Evolutionary conservation across 2,888 invertebrate species (phyloP), one percentile per base, ranked within the genome.

Genomic region (Agonopterix subpropinquella): DNA sequence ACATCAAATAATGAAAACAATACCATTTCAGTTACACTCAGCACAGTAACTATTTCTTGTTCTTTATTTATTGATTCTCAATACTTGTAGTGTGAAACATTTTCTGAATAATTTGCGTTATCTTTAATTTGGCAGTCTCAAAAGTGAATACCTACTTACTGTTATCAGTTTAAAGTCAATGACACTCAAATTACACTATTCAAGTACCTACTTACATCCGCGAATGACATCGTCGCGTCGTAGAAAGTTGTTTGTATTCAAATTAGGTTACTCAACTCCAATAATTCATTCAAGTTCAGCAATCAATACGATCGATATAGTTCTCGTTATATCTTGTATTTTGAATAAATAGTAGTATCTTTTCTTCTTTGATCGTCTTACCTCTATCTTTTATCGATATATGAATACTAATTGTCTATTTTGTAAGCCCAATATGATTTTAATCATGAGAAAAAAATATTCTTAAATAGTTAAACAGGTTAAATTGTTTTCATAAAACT

Each of bases 161-260:
- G 11, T 52, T 52, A 52, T 52, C 52, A 49, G 44, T 2, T 45
- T 58, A 57, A 60, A 62, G 73, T 73, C 73, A 71, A 64, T 65
- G 72, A 69, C 73, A 61, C 62, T 61, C 15, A 45, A 42, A 48
- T 44, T 47, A 45, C 41, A 52, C 39, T 46, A 41, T 50, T 44
- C 45, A 46, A 56, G 52, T 52, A 64, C 67, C 62, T 62, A 60
- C 13, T 64, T 60, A 61, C 62, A 65, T 65, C 62, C 60, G 57
- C 53, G 53, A 64, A 55, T 62, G 57, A 65, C 61, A 61, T 59
- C 58, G 52, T 36, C 58, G 51, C 37, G 28, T 28, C 52, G 67
- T 71, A 72, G 68, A 77, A 73, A 77, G 70, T 69, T 67, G 65
- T 70, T 72, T 73, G 70, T 76, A 76, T 75, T 73, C 67, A 71